Percentiles rank a stretch among this genome's conserved stretches.
Evolutionary conservation across 1,140 invertebrate species (phyloP).

Genomic region (Drosophila gunungcola): DNA sequence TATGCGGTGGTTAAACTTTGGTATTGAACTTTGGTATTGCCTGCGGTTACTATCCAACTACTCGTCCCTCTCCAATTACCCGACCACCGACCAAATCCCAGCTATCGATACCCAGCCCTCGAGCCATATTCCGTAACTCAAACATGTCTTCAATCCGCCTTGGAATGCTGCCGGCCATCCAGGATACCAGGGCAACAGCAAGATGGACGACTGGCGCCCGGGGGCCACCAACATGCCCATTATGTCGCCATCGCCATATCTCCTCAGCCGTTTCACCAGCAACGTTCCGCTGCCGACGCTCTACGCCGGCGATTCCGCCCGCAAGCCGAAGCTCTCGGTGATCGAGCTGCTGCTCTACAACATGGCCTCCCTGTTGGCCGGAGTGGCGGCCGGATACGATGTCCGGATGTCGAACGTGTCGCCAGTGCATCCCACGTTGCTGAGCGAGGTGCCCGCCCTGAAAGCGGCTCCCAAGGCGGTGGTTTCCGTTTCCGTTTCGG

Average conservation of each 20-base stretch:
- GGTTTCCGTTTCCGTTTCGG: not conserved
- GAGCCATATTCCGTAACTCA: slow-evolving; percentile 37
- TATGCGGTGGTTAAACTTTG: slow-evolving; percentile 46
- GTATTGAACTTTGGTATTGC: slow-evolving; percentile 60
- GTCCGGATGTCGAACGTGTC: slow-evolving; percentile 94
- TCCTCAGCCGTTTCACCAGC: slow-evolving; percentile 84
- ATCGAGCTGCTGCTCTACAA: slow-evolving; percentile 95
- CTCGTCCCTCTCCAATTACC: not conserved
- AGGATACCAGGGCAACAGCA: slow-evolving; percentile 65
- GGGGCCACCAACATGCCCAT: slow-evolving; percentile 85
- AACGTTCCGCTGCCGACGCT: slow-evolving; percentile 91
- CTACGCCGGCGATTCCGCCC: slow-evolving; percentile 87
- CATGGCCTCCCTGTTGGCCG: slow-evolving; percentile 94
- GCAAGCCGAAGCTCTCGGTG: slow-evolving; percentile 90
- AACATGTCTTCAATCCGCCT: slow-evolving; percentile 42
- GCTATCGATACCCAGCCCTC: slow-evolving; percentile 13
- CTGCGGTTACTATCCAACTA: slow-evolving; percentile 52
- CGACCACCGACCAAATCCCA: slow-evolving; percentile 10
- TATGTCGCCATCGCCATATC: slow-evolving; percentile 83
- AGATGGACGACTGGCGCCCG: slow-evolving; percentile 88
- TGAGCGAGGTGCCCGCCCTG: slow-evolving; percentile 74
- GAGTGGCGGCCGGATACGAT: slow-evolving; percentile 95
- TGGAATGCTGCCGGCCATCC: slow-evolving; percentile 10
- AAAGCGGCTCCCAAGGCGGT: slow-evolving; percentile 70
- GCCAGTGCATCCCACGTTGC: slow-evolving; percentile 91